These are phyloP conservation scores for Phymatocera aterrima DNA, from an alignment of 2,888 invertebrate genomes.

Conservation along the genomic window DNA sequence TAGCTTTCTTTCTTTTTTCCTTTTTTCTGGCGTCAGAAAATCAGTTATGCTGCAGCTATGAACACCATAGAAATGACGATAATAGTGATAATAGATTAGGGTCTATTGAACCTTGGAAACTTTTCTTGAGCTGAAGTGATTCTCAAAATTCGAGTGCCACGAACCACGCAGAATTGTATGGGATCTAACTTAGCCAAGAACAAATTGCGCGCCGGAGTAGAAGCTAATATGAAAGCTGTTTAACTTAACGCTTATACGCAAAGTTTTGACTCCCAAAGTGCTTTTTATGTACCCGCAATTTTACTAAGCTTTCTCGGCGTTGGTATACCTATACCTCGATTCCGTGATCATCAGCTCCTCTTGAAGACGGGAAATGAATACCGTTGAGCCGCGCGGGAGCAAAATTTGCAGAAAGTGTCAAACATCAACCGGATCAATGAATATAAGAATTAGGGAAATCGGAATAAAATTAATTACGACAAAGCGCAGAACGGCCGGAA, in stretches of 20 bases:
- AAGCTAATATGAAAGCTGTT: slow-evolving; percentile 40
- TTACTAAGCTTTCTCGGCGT: neutral
- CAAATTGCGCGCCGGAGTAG: neutral
- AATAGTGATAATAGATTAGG: too few species aligned
- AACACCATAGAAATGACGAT: too few species aligned
- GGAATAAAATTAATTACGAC: too few species aligned
- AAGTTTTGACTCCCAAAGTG: slow-evolving; percentile 16
- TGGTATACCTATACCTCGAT: too few species aligned
- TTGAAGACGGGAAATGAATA: slow-evolving; percentile 7
- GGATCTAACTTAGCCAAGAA: neutral
- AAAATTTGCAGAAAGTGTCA: neutral
- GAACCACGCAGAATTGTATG: slow-evolving; percentile 19
- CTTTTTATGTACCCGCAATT: slow-evolving; percentile 20
- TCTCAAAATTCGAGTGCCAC: slow-evolving; percentile 26
- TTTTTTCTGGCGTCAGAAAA: too few species aligned
- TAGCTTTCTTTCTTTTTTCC: too few species aligned
- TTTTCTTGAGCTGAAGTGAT: neutral
- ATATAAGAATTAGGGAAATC: too few species aligned
- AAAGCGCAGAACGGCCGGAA: too few species aligned
- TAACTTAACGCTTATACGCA: slow-evolving; percentile 35
- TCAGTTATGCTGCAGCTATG: too few species aligned
- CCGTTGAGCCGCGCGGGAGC: too few species aligned
- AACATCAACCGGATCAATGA: too few species aligned
- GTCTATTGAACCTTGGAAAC: too few species aligned
- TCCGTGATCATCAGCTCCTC: slow-evolving; percentile 22